Evolutionary conservation across 2,888 invertebrate genomes (phyloP), one percentile per base, ranked within the genome.

Genomic region (Neocrepidodera transversa): DNA sequence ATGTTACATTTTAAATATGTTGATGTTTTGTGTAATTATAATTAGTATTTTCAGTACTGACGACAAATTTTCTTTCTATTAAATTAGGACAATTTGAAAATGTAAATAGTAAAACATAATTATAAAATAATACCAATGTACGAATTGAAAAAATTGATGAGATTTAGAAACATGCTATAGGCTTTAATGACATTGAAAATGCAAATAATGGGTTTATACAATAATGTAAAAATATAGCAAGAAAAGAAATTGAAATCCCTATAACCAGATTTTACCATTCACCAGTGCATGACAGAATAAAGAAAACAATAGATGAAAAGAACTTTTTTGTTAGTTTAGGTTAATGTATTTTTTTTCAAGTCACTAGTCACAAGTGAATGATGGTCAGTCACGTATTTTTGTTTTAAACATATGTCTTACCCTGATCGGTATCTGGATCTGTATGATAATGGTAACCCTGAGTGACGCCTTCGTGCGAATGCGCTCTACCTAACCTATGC

Each of bases 391-490:
- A 36, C 16, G 16, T 36, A n/a, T 48, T 2, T 8, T 20, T 17
- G 11, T 36, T 11, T 30, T 30, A 47, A 71, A 45, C 45, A 47
- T 54, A 54, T 54, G 45, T 47, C 68, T 69, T 77, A 80, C 80
- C 80, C 71, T 80, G 80, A 75, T 80, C 80, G 36, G 79, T 80
- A 67, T 80, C 80, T 58, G 80, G 80, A 74, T 81, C 81, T 45
- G 78, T 80, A 67, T 88, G 88, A 78, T 87, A 90, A 76, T 88
- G 88, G 78, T 87, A 88, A 69, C 87, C 85, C 70, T 89, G 86
- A 62, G 91, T 89, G 67, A 92, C 91, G 70, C 92, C 92, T 80
- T 93, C 93, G 80, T 92, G 91, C 66, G 91, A 92, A 82, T 92
- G 92, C 48, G 92, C 92, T 70, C 92, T 85, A 69, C 91, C 91